Evolutionary conservation across 1,140 invertebrate genomes (phyloP).

Genomic region (Sogatella furcifera): DNA sequence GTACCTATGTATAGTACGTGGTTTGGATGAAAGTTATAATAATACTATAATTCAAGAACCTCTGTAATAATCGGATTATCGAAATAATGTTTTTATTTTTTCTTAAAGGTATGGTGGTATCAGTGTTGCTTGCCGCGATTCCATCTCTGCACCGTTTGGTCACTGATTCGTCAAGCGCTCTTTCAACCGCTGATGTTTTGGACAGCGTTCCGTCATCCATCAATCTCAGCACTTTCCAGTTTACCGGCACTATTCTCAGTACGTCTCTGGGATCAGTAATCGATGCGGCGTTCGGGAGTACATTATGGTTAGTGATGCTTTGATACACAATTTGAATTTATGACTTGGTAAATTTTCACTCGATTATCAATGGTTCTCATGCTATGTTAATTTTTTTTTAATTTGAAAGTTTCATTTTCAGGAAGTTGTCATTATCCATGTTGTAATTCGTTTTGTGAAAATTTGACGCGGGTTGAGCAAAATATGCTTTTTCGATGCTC

Average conservation of each 20-base stretch:
- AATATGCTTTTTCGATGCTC: too few species aligned
- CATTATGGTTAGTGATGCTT: constrained; percentile 18
- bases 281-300: constrained; percentile 21
- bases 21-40: too few species aligned
- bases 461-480: too few species aligned
- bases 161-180: neutral
- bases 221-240: neutral
- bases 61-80: neutral
- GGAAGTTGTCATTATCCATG: too few species aligned
- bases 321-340: too few species aligned
- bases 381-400: too few species aligned
- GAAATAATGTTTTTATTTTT: constrained; percentile 6
- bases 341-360: too few species aligned
- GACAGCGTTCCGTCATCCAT: neutral
- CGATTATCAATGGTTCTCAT: too few species aligned
- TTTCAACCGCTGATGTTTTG: neutral
- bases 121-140: constrained; percentile 26
- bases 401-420: too few species aligned
- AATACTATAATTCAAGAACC: too few species aligned
- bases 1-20: too few species aligned
- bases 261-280: constrained; percentile 1
- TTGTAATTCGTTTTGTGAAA: too few species aligned
- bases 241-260: neutral
- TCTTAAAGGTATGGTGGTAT: constrained; percentile 26
- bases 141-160: constrained; percentile 26